These are phyloP conservation scores for Euclidia mi DNA, from an alignment of 2,888 invertebrate genomes.

Conservation along the genomic window DNA sequence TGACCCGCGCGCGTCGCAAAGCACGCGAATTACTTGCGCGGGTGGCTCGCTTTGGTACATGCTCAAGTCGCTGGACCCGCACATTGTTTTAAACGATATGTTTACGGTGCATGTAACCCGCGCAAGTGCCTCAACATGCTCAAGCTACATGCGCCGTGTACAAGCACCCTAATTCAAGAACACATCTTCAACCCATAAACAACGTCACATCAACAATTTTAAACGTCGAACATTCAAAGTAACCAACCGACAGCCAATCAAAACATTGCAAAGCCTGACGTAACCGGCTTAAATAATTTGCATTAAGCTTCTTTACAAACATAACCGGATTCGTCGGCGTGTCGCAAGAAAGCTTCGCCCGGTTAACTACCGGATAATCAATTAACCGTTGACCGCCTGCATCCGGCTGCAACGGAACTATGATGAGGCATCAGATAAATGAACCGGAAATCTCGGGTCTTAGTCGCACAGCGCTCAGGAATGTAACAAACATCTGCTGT, in stretches of 20 bases:
- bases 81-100: no score
- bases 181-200: no score
- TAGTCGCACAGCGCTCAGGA: constrained; percentile 38
- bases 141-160: no score
- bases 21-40: no score
- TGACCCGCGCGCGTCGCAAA: no score
- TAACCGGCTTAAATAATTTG: constrained; percentile 40
- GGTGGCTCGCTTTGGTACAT: no score
- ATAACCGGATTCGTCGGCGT: constrained; percentile 39
- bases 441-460: constrained; percentile 74
- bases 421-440: constrained; percentile 83
- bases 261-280: constrained; percentile 24
- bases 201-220: constrained; percentile 2
- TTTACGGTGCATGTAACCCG: no score
- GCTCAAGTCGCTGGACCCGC: no score
- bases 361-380: constrained; percentile 83
- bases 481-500: constrained; percentile 13
- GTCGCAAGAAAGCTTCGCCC: constrained; percentile 47
- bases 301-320: constrained; percentile 33
- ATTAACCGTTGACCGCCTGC: constrained; percentile 86
- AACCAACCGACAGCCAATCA: constrained; percentile 9
- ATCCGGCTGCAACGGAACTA: constrained; percentile 83
- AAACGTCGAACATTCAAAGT: constrained; percentile 8
- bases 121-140: no score
- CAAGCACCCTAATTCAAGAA: neutral